These are phyloP conservation scores for Pterois miles DNA, from an alignment of 2,797 vertebrate species.

Conservation along the genomic window DNA sequence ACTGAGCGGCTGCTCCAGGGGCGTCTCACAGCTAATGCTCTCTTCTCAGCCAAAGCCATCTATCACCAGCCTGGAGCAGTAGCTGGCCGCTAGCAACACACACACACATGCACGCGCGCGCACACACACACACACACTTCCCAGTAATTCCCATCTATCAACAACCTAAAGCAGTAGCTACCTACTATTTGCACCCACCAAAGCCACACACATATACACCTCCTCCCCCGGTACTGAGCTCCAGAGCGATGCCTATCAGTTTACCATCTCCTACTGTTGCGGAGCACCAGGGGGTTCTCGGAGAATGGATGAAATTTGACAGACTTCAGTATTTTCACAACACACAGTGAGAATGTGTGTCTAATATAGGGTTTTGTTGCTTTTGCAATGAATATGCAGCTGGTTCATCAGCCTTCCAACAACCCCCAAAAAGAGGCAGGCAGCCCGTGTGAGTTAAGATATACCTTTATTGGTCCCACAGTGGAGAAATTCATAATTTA, in stretches of 20 bases:
- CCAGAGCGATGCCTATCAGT: conserved; percentile 60
- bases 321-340: conserved; percentile 75
- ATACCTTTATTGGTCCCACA: too few relatives aligned
- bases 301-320: conserved; percentile 59
- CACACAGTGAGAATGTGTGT: conserved; percentile 64
- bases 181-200: conserved; percentile 56
- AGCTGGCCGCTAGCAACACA: conserved; percentile 50
- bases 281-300: conserved; percentile 49
- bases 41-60: conserved; percentile 68
- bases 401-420: conserved; percentile 30
- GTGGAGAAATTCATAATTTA: too few relatives aligned
- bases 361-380: conserved; percentile 75
- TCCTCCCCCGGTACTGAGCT: conserved; percentile 39
- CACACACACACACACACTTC: conserved; percentile 53
- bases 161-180: conserved; percentile 68
- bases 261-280: conserved; percentile 71
- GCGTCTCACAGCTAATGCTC: conserved; percentile 59
- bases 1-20: conserved; percentile 56
- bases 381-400: conserved; percentile 70
- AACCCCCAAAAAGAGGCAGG: conserved; percentile 1
- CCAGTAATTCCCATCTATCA: conserved; percentile 75
- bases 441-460: conserved; percentile 20
- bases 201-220: conserved; percentile 15
- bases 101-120: conserved; percentile 46
- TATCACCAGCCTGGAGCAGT: conserved; percentile 62